Evolutionary conservation across 2,797 vertebrate species (phyloP), one percentile per base, ranked within the genome.

Genomic region (Oophaga sylvatica): DNA sequence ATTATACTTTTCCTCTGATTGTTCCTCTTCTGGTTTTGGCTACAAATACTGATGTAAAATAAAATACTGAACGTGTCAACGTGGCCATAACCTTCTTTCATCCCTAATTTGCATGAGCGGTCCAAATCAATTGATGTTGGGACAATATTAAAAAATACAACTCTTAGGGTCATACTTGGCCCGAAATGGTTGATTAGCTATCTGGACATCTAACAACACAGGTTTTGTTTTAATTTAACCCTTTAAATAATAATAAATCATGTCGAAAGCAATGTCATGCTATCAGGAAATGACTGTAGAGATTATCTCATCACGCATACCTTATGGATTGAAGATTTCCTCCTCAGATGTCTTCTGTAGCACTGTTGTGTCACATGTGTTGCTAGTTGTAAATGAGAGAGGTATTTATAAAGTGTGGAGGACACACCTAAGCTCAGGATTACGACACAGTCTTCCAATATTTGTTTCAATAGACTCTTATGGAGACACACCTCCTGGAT

Each of bases 351-450:
- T 85, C 68, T 85, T 60, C 31, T 12, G n/a, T 57, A 59, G 63
- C 80, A 71, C 65, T 79, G 71, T 75, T 12, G 76, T 65, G 60
- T 65, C 65, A 86, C 88, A 89, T 89, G 80, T 60, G 90, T 62
- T 48, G 2, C 53, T 53, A 0, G 0, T 0, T 19, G 83, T 80
- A 41, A 85, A 59, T 83, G 85, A 31, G 85, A 31, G 0, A 17
- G 9, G 60, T 26, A 81, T 81, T 77, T 91, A 93, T 94, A 93
- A 94, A 92, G 87, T 89, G 86, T 84, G 71, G 48, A 84, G 87
- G 93, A 90, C 93, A 93, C 93, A 90, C 93, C 93, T 93, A 91
- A 84, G 65, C 67, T 26, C 84, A 80, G 7, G 91, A 41, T 92
- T 94, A 90, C 83, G 91, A 87, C 90, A 90, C 87, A 91, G 89